phyloP scores from a whole-genome alignment of 2,113 vertebrate species.

The Trichomycterus rosablanca region DNA sequence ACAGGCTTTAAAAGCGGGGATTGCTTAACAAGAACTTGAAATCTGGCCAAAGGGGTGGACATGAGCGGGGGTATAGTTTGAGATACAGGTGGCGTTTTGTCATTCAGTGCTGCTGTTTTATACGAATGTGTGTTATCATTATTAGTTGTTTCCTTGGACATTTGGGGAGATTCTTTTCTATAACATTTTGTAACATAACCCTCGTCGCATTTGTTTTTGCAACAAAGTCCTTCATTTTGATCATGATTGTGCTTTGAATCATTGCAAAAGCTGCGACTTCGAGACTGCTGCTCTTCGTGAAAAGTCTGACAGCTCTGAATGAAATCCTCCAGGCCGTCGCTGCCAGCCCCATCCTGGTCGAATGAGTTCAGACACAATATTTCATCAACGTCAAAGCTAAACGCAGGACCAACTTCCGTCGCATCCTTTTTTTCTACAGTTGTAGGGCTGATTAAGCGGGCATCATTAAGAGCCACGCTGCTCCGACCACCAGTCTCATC shows the following conservation, averaged over 20 bases:
- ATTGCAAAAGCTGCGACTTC: not conserved
- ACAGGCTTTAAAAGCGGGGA: not conserved
- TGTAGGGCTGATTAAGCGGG: not conserved
- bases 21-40: not conserved
- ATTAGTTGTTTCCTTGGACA: too few relatives aligned
- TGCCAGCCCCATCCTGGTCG: not conserved
- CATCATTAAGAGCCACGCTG: not conserved
- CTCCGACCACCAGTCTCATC: not conserved
- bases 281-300: not conserved
- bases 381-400: constrained; percentile 39
- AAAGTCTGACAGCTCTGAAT: not conserved
- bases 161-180: not conserved
- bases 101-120: not conserved
- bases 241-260: not conserved
- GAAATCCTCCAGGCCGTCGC: not conserved
- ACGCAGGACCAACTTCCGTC: not conserved
- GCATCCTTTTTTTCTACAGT: too few relatives aligned
- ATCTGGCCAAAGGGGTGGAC: constrained; percentile 24
- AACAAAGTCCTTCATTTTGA: not conserved
- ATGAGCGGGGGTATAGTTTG: not conserved
- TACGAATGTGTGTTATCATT: too few relatives aligned
- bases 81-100: not conserved
- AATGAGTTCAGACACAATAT: constrained; percentile 46
- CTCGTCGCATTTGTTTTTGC: not conserved
- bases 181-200: not conserved